Percentiles rank a stretch among this genome's conserved stretches.
Evolutionary conservation across 1,140 invertebrate species (phyloP).

Genomic region (Galleria mellonella): DNA sequence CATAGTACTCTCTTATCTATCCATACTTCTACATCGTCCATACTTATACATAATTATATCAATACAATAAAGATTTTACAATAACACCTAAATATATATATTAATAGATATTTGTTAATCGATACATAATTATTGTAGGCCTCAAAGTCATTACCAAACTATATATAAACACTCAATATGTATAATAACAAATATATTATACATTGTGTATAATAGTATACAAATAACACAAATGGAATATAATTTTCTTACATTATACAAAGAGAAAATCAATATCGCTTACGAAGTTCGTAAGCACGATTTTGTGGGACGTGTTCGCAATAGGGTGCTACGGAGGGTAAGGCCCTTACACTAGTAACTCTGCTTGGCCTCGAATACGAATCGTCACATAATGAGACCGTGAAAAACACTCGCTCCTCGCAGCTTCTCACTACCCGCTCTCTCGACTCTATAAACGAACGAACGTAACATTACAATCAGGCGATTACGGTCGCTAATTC

Average conservation of each 20-base stretch:
- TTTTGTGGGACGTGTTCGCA: slow-evolving; percentile 21
- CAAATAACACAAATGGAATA: background rate
- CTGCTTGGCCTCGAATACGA: slow-evolving; percentile 47
- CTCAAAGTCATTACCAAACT: too few species aligned
- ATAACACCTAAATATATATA: too few species aligned
- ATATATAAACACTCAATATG: too few species aligned
- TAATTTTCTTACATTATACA: slow-evolving; percentile 1
- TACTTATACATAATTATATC: too few species aligned
- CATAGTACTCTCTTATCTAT: too few species aligned
- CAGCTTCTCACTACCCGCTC: slow-evolving; percentile 27
- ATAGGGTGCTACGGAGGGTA: slow-evolving; percentile 23
- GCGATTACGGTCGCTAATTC: slow-evolving; percentile 24
- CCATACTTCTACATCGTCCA: too few species aligned
- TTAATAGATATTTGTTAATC: too few species aligned
- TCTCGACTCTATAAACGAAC: slow-evolving; percentile 19
- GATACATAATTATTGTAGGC: too few species aligned
- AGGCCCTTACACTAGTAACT: slow-evolving; percentile 25
- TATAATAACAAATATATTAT: too few species aligned
- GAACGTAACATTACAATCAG: slow-evolving; percentile 15
- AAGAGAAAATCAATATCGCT: slow-evolving; percentile 23
- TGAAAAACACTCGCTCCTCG: slow-evolving; percentile 59
- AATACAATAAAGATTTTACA: too few species aligned
- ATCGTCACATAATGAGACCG: slow-evolving; percentile 56
- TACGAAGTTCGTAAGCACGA: slow-evolving; percentile 24
- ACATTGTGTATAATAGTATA: too few species aligned